Percentiles rank a stretch among this genome's conserved stretches.
Conservation (phyloP, 2,113 vertebrate species). For the Physeter macrocephalus region DNA sequence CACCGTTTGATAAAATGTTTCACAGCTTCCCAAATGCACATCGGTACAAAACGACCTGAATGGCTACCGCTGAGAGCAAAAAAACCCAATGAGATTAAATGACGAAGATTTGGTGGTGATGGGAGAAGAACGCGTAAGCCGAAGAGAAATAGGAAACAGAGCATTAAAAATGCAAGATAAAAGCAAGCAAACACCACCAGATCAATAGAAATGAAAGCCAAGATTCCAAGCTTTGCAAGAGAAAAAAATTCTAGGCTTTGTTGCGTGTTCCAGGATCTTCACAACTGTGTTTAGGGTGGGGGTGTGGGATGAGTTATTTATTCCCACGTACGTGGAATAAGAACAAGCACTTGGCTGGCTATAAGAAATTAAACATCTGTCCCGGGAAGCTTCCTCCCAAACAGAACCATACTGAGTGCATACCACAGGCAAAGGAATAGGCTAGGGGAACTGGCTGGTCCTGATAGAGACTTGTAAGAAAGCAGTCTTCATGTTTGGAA, state of each 20-base stretch:
- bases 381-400: slow-evolving; percentile 15
- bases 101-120: slow-evolving; percentile 1
- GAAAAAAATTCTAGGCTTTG: slow-evolving; percentile 66
- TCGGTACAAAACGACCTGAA: slow-evolving; percentile 28
- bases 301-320: slow-evolving; percentile 15
- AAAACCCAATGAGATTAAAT: slow-evolving; percentile 15
- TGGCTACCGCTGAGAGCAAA: slow-evolving; percentile 25
- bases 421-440: neutral
- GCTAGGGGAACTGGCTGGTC: neutral
- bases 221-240: slow-evolving; percentile 47
- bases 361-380: slow-evolving; percentile 52
- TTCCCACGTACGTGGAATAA: slow-evolving; percentile 1
- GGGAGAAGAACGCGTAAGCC: slow-evolving; percentile 29
- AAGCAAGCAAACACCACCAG: slow-evolving; percentile 59
- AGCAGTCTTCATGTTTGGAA: slow-evolving; percentile 2
- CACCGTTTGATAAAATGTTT: slow-evolving; percentile 57
- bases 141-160: slow-evolving; percentile 60
- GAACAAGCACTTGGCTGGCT: slow-evolving; percentile 42
- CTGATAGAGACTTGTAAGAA: slow-evolving; percentile 34
- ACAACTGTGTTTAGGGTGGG: slow-evolving; percentile 15
- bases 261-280: slow-evolving; percentile 40
- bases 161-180: slow-evolving; percentile 51
- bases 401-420: neutral
- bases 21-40: slow-evolving; percentile 19
- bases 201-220: slow-evolving; percentile 62